phyloP scores from a whole-genome alignment of 2,113 vertebrate genomes.

The Anthoscopus minutus region DNA sequence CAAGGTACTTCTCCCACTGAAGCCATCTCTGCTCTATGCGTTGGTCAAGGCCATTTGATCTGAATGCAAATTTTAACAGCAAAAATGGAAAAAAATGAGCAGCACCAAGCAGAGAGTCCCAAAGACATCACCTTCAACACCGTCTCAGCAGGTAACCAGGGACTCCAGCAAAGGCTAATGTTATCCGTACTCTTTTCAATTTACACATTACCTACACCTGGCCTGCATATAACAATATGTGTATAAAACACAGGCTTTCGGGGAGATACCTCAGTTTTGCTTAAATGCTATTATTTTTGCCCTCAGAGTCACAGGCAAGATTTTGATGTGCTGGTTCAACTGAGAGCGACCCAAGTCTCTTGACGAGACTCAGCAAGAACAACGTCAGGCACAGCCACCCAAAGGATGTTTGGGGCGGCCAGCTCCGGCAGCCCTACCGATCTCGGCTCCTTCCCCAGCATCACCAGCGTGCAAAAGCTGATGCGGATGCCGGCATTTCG shows the following conservation, averaged over 20 bases:
- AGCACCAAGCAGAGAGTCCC: neutral
- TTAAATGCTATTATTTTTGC: neutral
- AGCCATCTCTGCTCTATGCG: neutral
- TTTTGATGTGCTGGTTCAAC: neutral
- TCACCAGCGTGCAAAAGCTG: fast-evolving
- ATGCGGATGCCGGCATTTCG: neutral
- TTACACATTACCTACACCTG: fast-evolving
- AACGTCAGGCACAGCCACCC: fast-evolving
- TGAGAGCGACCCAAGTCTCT: neutral
- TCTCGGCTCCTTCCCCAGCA: neutral
- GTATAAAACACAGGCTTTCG: neutral
- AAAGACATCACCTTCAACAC: neutral
- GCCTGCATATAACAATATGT: fast-evolving
- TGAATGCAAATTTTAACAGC: neutral
- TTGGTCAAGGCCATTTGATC: neutral
- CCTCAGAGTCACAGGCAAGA: too few relatives aligned
- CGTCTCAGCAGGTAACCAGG: neutral
- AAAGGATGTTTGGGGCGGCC: neutral
- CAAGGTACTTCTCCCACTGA: neutral
- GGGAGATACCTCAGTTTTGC: neutral
- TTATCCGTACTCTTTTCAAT: fast-evolving
- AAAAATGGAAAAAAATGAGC: neutral
- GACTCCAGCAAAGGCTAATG: fast-evolving
- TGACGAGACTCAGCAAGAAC: neutral
- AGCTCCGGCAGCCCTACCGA: neutral